Conservation (phyloP, 2,888 invertebrate genomes). For the Rhogogaster chlorosoma region DNA sequence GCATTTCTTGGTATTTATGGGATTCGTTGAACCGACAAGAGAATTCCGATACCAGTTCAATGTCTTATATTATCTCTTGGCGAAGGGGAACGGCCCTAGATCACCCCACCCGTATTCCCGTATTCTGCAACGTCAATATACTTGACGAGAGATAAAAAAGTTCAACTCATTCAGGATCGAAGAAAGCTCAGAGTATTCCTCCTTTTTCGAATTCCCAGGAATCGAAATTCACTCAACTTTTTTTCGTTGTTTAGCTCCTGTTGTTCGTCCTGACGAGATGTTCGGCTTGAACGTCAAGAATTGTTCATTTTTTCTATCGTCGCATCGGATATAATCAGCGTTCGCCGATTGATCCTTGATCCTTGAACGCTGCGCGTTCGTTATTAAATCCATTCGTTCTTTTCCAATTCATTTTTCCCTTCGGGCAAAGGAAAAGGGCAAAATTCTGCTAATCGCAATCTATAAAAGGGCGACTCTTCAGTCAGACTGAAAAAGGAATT, state of each 20-base stretch:
- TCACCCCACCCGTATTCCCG: neutral
- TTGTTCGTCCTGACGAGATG: neutral
- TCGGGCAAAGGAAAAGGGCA: neutral
- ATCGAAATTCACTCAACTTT: neutral
- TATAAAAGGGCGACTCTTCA: neutral
- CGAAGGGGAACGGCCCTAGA: neutral
- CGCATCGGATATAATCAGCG: slow-evolving; percentile 4
- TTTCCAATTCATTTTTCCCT: neutral
- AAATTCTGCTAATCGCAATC: neutral
- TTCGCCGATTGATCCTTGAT: slow-evolving; percentile 28
- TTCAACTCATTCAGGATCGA: slow-evolving; percentile 10
- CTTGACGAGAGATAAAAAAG: slow-evolving; percentile 4
- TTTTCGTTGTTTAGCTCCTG: neutral
- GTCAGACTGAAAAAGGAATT: neutral
- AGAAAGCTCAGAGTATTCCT: neutral
- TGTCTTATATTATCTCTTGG: neutral
- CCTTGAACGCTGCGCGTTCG: neutral
- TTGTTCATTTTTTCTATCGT: slow-evolving; percentile 6
- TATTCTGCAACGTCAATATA: neutral
- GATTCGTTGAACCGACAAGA: neutral
- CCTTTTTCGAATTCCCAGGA: neutral
- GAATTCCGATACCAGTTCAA: neutral
- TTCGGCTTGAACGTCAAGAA: neutral
- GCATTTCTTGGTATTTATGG: neutral
- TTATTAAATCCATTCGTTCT: neutral